Evolutionary conservation across 1,140 invertebrate species (phyloP), one percentile per base, ranked within the genome.

Genomic region (Heliconius hewitsoni): DNA sequence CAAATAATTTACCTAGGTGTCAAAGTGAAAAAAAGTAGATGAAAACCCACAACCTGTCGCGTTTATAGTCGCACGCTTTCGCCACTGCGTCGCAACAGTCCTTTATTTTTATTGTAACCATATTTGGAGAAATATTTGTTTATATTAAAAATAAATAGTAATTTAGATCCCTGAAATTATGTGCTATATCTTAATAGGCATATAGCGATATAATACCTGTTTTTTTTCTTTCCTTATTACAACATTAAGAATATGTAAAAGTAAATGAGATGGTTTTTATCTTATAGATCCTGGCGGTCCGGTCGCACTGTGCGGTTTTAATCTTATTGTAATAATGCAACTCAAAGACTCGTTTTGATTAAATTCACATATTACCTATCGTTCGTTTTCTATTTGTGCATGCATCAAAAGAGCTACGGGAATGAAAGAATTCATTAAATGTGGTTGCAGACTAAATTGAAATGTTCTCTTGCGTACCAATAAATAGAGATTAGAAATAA

Each of bases 371-470:
- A 16, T 46, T 46, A 46, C 42, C 42, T 16, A 46, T 16, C 13
- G 34, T 39, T 37, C 37, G 71, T 72, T 72, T 37, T 72, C 39
- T 72, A 72, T 72, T 72, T 72, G 60, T 27, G n/a, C 23, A 66
- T 66, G 27, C 19, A 57, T 57, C 6, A 66, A 66, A 66, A 66
- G 60, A 27, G 60, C 60, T 30, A 66, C 23, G 13, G 60, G 23
- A 27, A 30, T 30, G 23, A 66, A 30, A 30, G 9, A 13, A 30
- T 66, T 57, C 8, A 66, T 30, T 30, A 13, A 42, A 52, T 27
- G 42, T 73, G 37, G 23, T 66, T 66, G 60, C 3, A 66, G n/a
- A 23, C 3, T 57, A 23, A 57, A 57, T 57, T 8, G 16, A 55
- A 55, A 55, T 55, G 52, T 55, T 4, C 52, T 55, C 19, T 55